Evolutionary conservation across 2,113 vertebrate genomes (phyloP).

Genomic region (Puma concolor): DNA sequence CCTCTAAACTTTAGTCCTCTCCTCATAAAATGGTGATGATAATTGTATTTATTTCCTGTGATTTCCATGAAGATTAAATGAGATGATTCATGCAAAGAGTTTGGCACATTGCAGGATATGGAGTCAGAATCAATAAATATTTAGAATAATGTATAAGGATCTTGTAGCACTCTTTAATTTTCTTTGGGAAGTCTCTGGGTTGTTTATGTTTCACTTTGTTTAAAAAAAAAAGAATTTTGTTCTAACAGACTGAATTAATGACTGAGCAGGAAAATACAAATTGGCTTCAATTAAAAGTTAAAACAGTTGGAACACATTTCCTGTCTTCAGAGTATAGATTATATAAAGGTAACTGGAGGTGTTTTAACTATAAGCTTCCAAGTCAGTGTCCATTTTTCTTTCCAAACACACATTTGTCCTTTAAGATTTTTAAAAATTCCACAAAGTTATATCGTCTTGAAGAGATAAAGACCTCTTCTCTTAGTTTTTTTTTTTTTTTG

Average conservation of each 20-base stretch:
- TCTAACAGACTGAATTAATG: constrained; percentile 14
- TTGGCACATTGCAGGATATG: background rate
- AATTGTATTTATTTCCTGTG: background rate
- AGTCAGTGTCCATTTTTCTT: background rate
- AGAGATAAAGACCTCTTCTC: background rate
- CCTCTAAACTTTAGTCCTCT: background rate
- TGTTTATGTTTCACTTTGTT: background rate
- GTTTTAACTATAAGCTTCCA: background rate
- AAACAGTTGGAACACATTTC: constrained; percentile 19
- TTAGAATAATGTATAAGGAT: background rate
- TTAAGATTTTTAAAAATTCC: constrained; percentile 28
- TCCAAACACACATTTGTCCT: constrained; percentile 37
- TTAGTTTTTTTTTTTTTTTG: background rate
- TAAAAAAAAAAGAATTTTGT: background rate
- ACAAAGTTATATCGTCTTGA: background rate
- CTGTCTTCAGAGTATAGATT: background rate
- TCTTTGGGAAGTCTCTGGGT: background rate
- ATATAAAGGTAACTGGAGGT: constrained; percentile 17
- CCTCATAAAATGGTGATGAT: background rate
- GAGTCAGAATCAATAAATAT: background rate
- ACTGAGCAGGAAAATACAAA: constrained; percentile 37
- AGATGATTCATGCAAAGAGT: background rate
- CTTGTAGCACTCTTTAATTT: background rate
- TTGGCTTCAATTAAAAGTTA: constrained; percentile 18
- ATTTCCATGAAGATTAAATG: background rate